Evolutionary conservation across 2,888 invertebrate species (phyloP).

Genomic region (Ochropleura plecta): DNA sequence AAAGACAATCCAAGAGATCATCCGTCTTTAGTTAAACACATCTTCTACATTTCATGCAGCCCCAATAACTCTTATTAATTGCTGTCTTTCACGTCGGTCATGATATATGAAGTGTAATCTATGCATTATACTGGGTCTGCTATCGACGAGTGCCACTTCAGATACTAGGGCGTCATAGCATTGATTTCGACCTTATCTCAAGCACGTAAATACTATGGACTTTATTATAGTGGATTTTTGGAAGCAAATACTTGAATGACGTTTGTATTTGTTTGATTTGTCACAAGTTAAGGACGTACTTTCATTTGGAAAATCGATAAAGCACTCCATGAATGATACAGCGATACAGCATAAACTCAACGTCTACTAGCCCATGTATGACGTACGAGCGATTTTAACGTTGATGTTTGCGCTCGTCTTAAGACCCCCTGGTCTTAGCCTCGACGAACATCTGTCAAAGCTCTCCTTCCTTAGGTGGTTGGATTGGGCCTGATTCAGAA

Average conservation of each 20-base stretch:
- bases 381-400: too few species aligned
- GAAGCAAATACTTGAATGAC: slow-evolving; percentile 31
- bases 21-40: not conserved
- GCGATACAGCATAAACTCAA: not conserved
- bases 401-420: too few species aligned
- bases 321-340: not conserved
- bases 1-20: not conserved
- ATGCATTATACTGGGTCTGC: slow-evolving; percentile 67
- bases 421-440: too few species aligned
- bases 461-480: too few species aligned
- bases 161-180: slow-evolving; percentile 78
- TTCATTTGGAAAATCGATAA: not conserved
- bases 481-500: too few species aligned
- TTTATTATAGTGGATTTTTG: slow-evolving; percentile 57
- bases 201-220: slow-evolving; percentile 52
- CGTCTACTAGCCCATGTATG: not conserved
- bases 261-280: slow-evolving; percentile 8
- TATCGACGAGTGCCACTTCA: slow-evolving; percentile 75
- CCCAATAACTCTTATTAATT: slow-evolving; percentile 64
- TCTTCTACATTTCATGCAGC: slow-evolving; percentile 22
- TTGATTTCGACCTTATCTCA: slow-evolving; percentile 75
- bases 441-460: too few species aligned
- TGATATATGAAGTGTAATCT: slow-evolving; percentile 59
- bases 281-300: not conserved
- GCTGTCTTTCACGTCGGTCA: slow-evolving; percentile 45